Evolutionary conservation across 2,113 vertebrate genomes (phyloP).

Genomic region (Gymnogyps californianus): DNA sequence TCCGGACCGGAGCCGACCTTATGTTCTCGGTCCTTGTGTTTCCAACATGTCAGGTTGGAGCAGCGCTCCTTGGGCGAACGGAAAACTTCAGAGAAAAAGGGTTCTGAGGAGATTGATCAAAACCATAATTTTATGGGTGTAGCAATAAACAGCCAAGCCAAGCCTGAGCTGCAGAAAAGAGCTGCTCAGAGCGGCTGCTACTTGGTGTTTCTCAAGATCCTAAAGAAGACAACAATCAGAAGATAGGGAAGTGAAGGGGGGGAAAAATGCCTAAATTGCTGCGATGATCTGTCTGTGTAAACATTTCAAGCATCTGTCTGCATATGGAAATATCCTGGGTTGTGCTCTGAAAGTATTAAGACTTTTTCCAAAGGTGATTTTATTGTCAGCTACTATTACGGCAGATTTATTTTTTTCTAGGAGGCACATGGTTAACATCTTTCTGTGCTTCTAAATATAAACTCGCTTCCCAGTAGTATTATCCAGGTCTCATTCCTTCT

Average conservation of each 20-base stretch:
- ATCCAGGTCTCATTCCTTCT: slow-evolving; percentile 21
- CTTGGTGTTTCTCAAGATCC: neutral
- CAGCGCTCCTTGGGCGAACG: neutral
- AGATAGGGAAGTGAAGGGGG: neutral
- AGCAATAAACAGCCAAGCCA: slow-evolving; percentile 1
- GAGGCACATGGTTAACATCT: slow-evolving; percentile 61
- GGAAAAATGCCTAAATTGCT: neutral
- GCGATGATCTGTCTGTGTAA: slow-evolving; percentile 32
- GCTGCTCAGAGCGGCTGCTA: neutral
- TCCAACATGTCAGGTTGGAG: neutral
- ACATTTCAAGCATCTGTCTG: slow-evolving; percentile 59
- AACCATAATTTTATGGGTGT: slow-evolving; percentile 6
- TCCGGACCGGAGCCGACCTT: neutral
- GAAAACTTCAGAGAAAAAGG: neutral
- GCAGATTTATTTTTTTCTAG: slow-evolving; percentile 41
- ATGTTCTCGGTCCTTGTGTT: rapidly evolving
- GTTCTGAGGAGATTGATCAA: slow-evolving; percentile 23
- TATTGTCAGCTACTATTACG: slow-evolving; percentile 35
- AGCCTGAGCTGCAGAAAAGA: neutral
- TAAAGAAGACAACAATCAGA: neutral
- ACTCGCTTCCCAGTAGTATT: slow-evolving; percentile 16
- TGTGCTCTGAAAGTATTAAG: slow-evolving; percentile 45
- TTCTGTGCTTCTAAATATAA: slow-evolving; percentile 67
- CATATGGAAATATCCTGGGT: slow-evolving; percentile 27
- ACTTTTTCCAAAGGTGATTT: slow-evolving; percentile 56